Conservation (phyloP, 92 coral and sea anemone genomes). For the Anthopleura xanthogrammica region DNA sequence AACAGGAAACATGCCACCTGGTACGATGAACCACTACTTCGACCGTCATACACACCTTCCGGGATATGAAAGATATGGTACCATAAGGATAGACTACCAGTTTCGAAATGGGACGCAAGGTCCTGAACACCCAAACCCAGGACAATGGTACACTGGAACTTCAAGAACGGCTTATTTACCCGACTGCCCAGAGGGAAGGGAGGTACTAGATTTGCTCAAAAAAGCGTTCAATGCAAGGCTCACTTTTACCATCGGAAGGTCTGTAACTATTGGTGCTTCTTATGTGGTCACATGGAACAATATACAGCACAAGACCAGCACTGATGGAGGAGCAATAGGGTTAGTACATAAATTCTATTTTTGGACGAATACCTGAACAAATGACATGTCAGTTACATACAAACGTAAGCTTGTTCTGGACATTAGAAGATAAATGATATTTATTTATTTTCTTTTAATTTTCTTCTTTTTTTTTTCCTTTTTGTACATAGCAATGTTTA, state of each 20-base stretch:
- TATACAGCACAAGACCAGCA: conserved; percentile 73
- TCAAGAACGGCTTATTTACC: conserved; percentile 57
- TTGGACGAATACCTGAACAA: no score
- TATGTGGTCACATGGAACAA: conserved; percentile 72
- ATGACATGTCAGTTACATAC: no score
- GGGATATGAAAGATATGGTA: background rate
- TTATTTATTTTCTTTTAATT: no score
- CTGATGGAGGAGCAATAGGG: conserved; percentile 39
- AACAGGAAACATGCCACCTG: background rate
- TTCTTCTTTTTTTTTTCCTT: no score
- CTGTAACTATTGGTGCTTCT: conserved; percentile 37
- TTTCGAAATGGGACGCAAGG: conserved; percentile 39
- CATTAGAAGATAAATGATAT: no score
- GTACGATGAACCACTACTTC: background rate
- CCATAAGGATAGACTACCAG: background rate
- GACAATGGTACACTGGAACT: conserved; percentile 47
- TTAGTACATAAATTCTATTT: background rate
- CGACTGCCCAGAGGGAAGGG: conserved; percentile 53
- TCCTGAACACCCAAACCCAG: conserved; percentile 73
- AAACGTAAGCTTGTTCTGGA: no score
- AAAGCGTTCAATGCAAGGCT: conserved; percentile 79
- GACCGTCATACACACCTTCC: background rate
- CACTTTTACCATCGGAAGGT: conserved; percentile 67
- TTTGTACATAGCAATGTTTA: no score
- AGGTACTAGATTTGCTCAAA: conserved; percentile 53